These are phyloP conservation scores for Monomorium pharaonis DNA, from an alignment of 1,140 invertebrate species.

Conservation along the genomic window DNA sequence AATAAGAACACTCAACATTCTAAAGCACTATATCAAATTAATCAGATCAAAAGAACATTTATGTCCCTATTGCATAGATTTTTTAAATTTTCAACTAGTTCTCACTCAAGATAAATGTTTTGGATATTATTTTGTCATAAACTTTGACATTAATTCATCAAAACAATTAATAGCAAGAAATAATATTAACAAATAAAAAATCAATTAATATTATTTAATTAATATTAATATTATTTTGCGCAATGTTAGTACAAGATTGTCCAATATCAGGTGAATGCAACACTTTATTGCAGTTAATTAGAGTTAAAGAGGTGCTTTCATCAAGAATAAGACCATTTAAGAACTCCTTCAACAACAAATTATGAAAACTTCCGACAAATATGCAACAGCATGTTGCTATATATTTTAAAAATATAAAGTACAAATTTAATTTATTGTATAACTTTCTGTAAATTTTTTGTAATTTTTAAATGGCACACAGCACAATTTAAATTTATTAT, in stretches of 20 bases:
- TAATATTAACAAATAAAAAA: not conserved
- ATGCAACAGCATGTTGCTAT: constrained; percentile 1
- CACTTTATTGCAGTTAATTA: constrained; percentile 64
- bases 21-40: not conserved
- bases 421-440: not conserved
- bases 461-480: not conserved
- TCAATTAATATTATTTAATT: not conserved
- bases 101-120: not conserved
- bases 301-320: constrained; percentile 64
- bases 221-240: not conserved
- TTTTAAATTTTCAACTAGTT: not conserved
- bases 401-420: constrained; percentile 17
- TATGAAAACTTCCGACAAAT: constrained; percentile 63
- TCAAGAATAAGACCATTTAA: constrained; percentile 58
- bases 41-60: not conserved
- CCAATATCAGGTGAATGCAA: constrained; percentile 47
- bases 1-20: not conserved
- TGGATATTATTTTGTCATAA: not conserved
- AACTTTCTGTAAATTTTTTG: not conserved
- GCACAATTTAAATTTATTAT: not conserved
- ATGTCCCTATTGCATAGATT: not conserved
- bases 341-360: constrained; percentile 56
- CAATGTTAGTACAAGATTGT: constrained; percentile 23
- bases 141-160: not conserved
- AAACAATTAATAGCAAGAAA: not conserved